phyloP scores from a whole-genome alignment of 2,113 vertebrate genomes.

The Cricetomys ansorgei region DNA sequence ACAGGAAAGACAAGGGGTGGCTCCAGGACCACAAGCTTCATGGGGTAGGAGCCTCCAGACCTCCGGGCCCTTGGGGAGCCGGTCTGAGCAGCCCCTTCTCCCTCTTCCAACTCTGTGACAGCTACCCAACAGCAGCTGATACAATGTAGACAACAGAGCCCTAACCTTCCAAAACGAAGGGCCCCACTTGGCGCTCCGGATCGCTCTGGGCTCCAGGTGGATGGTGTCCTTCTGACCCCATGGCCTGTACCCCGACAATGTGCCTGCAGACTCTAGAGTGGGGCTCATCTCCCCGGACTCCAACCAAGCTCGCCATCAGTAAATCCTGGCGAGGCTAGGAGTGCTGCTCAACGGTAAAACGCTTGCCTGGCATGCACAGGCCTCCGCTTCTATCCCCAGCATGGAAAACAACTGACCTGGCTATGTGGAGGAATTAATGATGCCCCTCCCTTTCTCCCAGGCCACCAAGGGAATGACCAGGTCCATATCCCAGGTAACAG shows the following conservation, averaged over 20 bases:
- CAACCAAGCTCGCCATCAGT: not conserved
- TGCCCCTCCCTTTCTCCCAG: not conserved
- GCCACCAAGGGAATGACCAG: not conserved
- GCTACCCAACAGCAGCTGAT: not conserved
- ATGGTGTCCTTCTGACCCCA: not conserved
- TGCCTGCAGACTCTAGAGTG: no score
- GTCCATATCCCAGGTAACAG: not conserved
- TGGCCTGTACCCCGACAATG: rapidly evolving
- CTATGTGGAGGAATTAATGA: not conserved
- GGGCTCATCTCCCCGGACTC: rapidly evolving
- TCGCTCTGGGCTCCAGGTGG: not conserved
- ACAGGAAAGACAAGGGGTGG: not conserved
- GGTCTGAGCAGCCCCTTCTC: not conserved
- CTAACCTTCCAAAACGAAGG: not conserved
- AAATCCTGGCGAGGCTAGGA: not conserved
- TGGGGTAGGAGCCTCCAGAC: no score
- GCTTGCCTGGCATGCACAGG: not conserved
- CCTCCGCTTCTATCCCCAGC: not conserved
- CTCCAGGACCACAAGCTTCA: not conserved
- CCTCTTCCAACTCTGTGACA: not conserved
- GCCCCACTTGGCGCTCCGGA: rapidly evolving
- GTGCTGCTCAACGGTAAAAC: not conserved
- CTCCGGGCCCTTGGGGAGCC: not conserved
- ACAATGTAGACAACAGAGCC: rapidly evolving
- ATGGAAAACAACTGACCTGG: not conserved